Conservation (phyloP, 2,113 vertebrate species). For the Solenodon paradoxus region DNA sequence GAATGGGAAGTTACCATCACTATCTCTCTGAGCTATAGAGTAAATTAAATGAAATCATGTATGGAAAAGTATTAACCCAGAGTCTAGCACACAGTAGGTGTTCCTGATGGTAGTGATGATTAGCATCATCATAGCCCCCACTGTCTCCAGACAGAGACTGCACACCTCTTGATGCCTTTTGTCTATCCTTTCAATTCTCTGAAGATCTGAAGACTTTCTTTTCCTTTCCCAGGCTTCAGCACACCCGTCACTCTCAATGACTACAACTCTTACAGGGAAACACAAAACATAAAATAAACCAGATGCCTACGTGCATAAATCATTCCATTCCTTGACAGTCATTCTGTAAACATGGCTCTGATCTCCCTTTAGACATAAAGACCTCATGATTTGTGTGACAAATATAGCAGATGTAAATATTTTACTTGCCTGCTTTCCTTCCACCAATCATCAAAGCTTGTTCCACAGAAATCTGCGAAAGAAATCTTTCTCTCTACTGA, state of each 20-base stretch:
- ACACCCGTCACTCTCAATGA: not conserved
- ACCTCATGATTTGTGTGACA: constrained; percentile 57
- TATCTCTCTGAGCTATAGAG: not conserved
- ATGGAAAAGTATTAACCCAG: not conserved
- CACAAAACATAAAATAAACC: constrained; percentile 55
- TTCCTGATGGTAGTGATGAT: not conserved
- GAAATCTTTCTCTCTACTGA: not conserved
- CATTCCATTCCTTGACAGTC: constrained; percentile 49
- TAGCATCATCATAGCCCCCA: not conserved
- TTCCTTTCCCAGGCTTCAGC: not conserved
- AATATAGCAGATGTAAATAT: constrained; percentile 63
- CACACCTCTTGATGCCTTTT: not conserved
- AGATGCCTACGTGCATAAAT: constrained; percentile 48
- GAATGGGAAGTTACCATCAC: not conserved
- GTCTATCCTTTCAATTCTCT: not conserved
- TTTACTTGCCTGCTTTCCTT: constrained; percentile 42
- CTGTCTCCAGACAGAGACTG: not conserved
- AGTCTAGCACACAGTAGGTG: not conserved
- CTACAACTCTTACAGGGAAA: constrained; percentile 53
- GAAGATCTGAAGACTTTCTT: not conserved
- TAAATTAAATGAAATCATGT: not conserved
- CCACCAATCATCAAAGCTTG: not conserved
- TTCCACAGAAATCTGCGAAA: not conserved
- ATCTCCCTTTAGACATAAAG: constrained; percentile 54
- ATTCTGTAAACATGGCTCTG: constrained; percentile 47